A percentile compares a stretch with the other conserved stretches of the same genome.
phyloP scores from a whole-genome alignment of 2,113 vertebrate genomes.

The Channa maculata region DNA sequence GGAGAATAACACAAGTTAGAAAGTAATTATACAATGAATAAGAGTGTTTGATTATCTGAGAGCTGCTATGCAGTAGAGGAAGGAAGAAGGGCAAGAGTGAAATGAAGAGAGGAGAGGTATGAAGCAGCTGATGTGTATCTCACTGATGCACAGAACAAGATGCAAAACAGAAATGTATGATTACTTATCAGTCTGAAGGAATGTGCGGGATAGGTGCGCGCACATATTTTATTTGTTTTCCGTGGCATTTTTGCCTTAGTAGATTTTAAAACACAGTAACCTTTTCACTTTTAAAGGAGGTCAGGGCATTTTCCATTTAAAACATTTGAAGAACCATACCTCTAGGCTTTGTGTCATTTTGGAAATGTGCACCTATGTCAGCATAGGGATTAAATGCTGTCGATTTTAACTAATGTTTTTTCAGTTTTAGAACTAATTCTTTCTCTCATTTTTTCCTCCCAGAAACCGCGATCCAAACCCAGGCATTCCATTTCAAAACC shows the following conservation, averaged over 20 bases:
- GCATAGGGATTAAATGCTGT: constrained; percentile 22
- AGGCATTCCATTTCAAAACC: constrained; percentile 91
- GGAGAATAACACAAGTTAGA: constrained; percentile 42
- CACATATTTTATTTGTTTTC: not conserved
- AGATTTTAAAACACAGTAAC: constrained; percentile 16
- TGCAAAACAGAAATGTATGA: constrained; percentile 58
- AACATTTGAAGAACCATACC: constrained; percentile 16
- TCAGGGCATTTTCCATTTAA: constrained; percentile 1
- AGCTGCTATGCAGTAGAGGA: constrained; percentile 33
- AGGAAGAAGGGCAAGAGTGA: constrained; percentile 17
- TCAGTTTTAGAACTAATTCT: constrained; percentile 13
- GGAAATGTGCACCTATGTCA: constrained; percentile 13
- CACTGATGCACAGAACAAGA: constrained; percentile 26
- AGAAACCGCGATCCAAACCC: constrained; percentile 92
- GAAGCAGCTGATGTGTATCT: constrained; percentile 52
- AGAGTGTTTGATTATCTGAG: constrained; percentile 39
- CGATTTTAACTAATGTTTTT: not conserved
- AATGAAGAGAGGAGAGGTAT: constrained; percentile 21
- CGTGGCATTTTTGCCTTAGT: not conserved
- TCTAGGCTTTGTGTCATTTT: not conserved
- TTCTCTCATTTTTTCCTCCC: constrained; percentile 6
- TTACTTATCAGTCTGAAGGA: constrained; percentile 57
- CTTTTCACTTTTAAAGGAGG: constrained; percentile 17
- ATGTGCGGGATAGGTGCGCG: constrained; percentile 36
- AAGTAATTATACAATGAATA: constrained; percentile 59